phyloP scores from a whole-genome alignment of 35 echinoderm and acorn worm genomes.

The Holothuria glaberrima region DNA sequence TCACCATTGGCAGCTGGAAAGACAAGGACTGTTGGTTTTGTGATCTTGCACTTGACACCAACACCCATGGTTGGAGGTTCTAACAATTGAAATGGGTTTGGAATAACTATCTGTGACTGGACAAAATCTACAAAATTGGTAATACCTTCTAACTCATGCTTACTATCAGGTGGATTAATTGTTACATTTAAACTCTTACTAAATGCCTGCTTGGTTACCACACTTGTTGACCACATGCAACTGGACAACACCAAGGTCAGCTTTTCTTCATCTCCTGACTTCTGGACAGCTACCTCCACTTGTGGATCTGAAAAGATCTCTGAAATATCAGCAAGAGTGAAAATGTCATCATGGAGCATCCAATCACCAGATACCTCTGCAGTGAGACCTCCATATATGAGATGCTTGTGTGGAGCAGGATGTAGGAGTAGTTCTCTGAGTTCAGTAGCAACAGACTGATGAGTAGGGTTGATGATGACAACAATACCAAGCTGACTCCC shows the following conservation, averaged over 20 bases:
- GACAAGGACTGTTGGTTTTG: constrained; percentile 96
- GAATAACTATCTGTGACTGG: constrained; percentile 63
- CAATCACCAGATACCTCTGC: constrained; percentile 79
- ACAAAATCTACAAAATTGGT: constrained; percentile 67
- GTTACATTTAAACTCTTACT: constrained; percentile 88
- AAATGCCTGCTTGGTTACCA: constrained; percentile 86
- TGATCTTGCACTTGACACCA: constrained; percentile 97
- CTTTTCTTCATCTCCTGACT: constrained; percentile 68
- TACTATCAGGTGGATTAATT: constrained; percentile 85
- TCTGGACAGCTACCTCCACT: constrained; percentile 74
- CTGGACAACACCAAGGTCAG: constrained; percentile 82
- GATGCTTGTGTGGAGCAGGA: constrained; percentile 80
- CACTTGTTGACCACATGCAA: constrained; percentile 81
- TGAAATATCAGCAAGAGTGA: constrained; percentile 77
- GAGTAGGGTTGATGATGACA: constrained; percentile 82
- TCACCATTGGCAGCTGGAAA: constrained; percentile 97
- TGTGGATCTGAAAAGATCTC: constrained; percentile 78
- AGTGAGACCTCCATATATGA: constrained; percentile 84
- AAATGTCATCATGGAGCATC: constrained; percentile 92
- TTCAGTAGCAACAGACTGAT: constrained; percentile 62
- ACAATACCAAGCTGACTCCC: constrained; percentile 80
- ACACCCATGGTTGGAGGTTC: constrained; percentile 98
- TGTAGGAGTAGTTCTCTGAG: constrained; percentile 77
- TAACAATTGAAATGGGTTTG: constrained; percentile 85
- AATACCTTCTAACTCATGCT: constrained; percentile 81